These are phyloP conservation scores for Lucilia cuprina DNA, from an alignment of 1,140 invertebrate species.

Conservation along the genomic window DNA sequence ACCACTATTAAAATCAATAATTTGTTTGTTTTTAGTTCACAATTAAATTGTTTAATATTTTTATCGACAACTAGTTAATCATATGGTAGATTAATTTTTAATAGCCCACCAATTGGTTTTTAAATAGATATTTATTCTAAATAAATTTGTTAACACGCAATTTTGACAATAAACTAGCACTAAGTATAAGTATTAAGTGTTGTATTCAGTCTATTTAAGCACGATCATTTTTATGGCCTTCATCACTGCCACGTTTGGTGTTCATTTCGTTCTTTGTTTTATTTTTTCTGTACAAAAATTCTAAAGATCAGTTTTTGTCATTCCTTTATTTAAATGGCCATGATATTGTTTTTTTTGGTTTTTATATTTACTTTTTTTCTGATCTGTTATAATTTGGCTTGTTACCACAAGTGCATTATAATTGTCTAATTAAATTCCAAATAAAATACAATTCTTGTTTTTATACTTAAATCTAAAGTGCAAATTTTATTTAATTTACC, in stretches of 20 bases:
- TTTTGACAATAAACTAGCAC: background rate
- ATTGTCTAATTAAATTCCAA: background rate
- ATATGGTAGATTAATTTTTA: background rate
- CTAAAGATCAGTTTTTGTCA: background rate
- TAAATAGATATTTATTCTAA: background rate
- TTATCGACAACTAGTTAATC: background rate
- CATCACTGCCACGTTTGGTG: background rate
- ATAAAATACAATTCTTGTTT: no score
- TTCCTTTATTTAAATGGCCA: background rate
- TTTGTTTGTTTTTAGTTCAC: constrained; percentile 2
- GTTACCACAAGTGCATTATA: background rate
- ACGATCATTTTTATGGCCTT: background rate
- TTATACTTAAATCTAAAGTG: no score
- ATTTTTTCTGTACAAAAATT: background rate
- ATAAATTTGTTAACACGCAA: background rate
- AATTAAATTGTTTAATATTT: background rate
- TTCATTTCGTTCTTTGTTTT: background rate
- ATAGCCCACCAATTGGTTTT: background rate
- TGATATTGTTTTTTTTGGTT: background rate
- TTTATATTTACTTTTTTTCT: background rate
- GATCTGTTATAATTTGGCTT: background rate
- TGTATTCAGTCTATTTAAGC: background rate
- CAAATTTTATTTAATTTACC: no score
- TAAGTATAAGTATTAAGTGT: background rate
- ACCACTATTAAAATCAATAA: background rate